Evolutionary conservation across 2,888 invertebrate species (phyloP).

Genomic region (Drosophila quinaria): DNA sequence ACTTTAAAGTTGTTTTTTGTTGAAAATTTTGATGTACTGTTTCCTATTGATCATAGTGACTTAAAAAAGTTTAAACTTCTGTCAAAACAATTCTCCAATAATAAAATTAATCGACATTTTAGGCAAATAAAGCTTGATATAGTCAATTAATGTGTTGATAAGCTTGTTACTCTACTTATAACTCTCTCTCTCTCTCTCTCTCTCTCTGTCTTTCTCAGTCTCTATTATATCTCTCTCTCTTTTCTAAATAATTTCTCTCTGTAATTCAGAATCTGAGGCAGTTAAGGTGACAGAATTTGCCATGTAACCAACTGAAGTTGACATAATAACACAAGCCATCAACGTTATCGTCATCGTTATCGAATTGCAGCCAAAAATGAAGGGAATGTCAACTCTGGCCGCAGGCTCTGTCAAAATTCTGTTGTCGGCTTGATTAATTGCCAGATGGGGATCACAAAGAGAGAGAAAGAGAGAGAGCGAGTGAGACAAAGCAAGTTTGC

Average conservation of each 20-base stretch:
- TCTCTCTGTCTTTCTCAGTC: neutral
- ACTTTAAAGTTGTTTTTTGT: too few relatives aligned
- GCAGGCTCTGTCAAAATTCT: conserved; percentile 58
- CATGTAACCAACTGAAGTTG: conserved; percentile 31
- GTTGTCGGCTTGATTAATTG: conserved; percentile 78
- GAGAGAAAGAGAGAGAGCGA: neutral
- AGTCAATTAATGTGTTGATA: too few relatives aligned
- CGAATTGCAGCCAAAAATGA: conserved; percentile 43
- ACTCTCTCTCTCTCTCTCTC: neutral
- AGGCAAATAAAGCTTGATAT: too few relatives aligned
- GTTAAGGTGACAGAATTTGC: conserved; percentile 32
- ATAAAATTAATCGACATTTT: too few relatives aligned
- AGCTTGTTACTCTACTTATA: too few relatives aligned
- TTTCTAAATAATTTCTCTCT: neutral
- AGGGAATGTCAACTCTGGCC: conserved; percentile 48
- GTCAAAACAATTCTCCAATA: too few relatives aligned
- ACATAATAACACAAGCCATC: conserved; percentile 25
- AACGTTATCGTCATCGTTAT: neutral
- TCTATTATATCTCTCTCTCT: neutral
- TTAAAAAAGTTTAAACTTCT: too few relatives aligned
- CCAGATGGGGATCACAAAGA: conserved; percentile 27
- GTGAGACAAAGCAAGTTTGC: neutral
- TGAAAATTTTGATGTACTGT: too few relatives aligned
- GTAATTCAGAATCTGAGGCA: conserved; percentile 1
- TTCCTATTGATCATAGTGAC: too few relatives aligned